phyloP scores from a whole-genome alignment of 2,113 vertebrate genomes.

The Pao palembangensis region DNA sequence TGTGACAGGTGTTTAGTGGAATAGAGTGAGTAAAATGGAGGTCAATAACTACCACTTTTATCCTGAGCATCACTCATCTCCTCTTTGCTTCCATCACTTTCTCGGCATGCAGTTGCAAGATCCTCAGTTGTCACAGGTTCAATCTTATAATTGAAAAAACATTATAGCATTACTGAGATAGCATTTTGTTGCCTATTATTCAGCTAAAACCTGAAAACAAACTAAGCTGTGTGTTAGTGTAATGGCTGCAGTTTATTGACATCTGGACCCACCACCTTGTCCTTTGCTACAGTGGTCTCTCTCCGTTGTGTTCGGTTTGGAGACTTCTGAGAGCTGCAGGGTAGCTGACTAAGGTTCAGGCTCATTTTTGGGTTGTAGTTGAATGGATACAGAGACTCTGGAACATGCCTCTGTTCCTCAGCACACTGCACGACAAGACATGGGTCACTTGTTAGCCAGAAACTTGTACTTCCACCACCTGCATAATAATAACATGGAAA shows the following conservation, averaged over 20 bases:
- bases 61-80: conserved; percentile 49
- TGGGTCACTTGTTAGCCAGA: neutral
- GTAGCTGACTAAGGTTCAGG: conserved; percentile 85
- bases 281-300: conserved; percentile 15
- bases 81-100: conserved; percentile 45
- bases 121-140: conserved; percentile 39
- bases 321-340: conserved; percentile 72
- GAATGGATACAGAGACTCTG: conserved; percentile 92
- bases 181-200: neutral
- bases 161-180: neutral
- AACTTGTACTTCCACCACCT: neutral
- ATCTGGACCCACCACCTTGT: conserved; percentile 27
- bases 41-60: conserved; percentile 76
- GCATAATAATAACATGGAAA: conserved; percentile 21
- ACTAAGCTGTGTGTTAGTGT: too few species aligned
- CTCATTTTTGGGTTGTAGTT: conserved; percentile 99
- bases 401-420: conserved; percentile 80
- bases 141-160: conserved; percentile 24
- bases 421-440: conserved; percentile 79
- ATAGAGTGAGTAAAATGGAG: neutral
- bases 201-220: neutral
- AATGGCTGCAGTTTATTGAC: too few species aligned
- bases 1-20: neutral
- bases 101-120: conserved; percentile 19
- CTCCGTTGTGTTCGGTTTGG: conserved; percentile 49